These are phyloP conservation scores for Solea solea DNA, from an alignment of 2,113 vertebrate genomes.

Conservation along the genomic window DNA sequence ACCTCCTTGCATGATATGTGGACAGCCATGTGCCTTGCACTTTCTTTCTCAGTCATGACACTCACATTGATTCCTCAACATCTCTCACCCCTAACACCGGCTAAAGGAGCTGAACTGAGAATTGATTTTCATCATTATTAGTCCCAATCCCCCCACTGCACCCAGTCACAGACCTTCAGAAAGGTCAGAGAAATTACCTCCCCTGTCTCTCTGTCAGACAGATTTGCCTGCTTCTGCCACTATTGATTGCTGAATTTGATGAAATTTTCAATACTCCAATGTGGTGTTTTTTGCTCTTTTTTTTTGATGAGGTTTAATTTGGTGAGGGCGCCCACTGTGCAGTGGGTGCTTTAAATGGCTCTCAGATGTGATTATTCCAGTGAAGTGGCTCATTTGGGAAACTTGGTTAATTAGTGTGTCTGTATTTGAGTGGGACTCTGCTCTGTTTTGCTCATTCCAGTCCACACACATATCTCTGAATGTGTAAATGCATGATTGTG, in stretches of 20 bases:
- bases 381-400: conserved; percentile 67
- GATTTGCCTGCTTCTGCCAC: conserved; percentile 26
- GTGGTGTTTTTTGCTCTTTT: conserved; percentile 7
- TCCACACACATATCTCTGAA: conserved; percentile 10
- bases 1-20: conserved; percentile 9
- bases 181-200: conserved; percentile 65
- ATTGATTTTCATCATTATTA: conserved; percentile 69
- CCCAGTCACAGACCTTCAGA: conserved; percentile 56
- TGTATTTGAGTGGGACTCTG: conserved; percentile 39
- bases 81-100: conserved; percentile 2
- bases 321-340: conserved; percentile 42
- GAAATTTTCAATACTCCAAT: conserved; percentile 30
- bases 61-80: conserved; percentile 55
- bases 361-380: conserved; percentile 71
- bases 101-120: conserved; percentile 31
- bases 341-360: conserved; percentile 62
- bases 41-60: conserved; percentile 48
- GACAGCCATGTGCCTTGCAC: conserved; percentile 38
- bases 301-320: conserved; percentile 61
- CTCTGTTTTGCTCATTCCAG: conserved; percentile 29
- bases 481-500: conserved; percentile 40
- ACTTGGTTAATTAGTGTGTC: conserved; percentile 72
- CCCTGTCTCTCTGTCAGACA: conserved; percentile 21
- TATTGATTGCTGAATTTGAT: conserved; percentile 54
- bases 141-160: conserved; percentile 35